phyloP scores from a whole-genome alignment of 2,113 vertebrate genomes.

The Notothenia rossii region DNA sequence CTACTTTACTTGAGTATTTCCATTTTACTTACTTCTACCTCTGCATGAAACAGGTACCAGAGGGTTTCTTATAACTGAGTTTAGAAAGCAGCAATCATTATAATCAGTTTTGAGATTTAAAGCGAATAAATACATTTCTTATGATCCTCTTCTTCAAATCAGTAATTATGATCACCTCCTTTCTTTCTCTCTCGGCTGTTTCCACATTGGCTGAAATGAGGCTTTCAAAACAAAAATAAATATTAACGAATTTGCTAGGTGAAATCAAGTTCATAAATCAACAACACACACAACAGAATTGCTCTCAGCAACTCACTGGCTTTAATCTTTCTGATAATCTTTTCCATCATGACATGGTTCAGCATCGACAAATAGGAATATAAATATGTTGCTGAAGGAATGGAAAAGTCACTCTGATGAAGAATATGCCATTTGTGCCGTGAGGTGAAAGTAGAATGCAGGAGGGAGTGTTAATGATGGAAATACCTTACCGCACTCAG shows the following conservation, averaged over 20 bases:
- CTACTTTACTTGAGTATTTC: too few species aligned
- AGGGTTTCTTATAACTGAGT: neutral
- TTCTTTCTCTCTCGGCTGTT: neutral
- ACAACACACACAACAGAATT: slow-evolving; percentile 22
- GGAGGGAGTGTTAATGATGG: slow-evolving; percentile 28
- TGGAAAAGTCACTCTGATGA: slow-evolving; percentile 23
- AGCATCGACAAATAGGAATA: slow-evolving; percentile 21
- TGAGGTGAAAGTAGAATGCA: slow-evolving; percentile 13
- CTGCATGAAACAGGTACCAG: neutral
- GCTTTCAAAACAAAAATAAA: slow-evolving; percentile 22
- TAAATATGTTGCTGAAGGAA: slow-evolving; percentile 41
- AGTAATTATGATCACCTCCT: slow-evolving; percentile 2
- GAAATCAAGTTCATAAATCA: slow-evolving; percentile 35
- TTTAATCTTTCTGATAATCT: slow-evolving; percentile 42
- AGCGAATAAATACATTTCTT: neutral
- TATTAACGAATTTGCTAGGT: slow-evolving; percentile 21
- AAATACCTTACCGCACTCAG: neutral
- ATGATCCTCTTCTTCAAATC: slow-evolving; percentile 7
- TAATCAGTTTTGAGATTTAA: slow-evolving; percentile 7
- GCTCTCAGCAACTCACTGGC: slow-evolving; percentile 6
- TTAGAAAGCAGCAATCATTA: slow-evolving; percentile 1
- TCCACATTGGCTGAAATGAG: slow-evolving; percentile 12
- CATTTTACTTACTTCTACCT: neutral
- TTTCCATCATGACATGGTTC: slow-evolving; percentile 39
- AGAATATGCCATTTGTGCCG: slow-evolving; percentile 1